Conservation (phyloP, 2,888 invertebrate species). For the Drosophila nigritarsus region DNA sequence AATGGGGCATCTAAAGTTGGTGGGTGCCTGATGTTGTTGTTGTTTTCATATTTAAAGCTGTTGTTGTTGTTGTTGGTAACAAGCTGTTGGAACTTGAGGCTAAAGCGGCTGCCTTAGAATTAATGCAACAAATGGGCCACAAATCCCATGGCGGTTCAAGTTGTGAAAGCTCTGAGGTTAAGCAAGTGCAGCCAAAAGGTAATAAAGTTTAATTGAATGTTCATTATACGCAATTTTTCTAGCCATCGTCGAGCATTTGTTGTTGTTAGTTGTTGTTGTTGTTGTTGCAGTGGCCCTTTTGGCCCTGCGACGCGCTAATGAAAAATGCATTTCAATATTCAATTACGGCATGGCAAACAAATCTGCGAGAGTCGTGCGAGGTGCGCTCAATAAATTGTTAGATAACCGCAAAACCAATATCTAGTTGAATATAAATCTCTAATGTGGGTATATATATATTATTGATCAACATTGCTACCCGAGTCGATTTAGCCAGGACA, state of each 20-base stretch:
- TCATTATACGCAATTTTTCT: slow-evolving; percentile 78
- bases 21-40: slow-evolving; percentile 34
- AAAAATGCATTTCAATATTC: slow-evolving; percentile 81
- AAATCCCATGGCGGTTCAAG: slow-evolving; percentile 67
- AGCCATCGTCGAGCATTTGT: slow-evolving; percentile 36
- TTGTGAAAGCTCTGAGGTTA: slow-evolving; percentile 65
- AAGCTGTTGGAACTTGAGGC: slow-evolving; percentile 39
- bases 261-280: slow-evolving; percentile 14
- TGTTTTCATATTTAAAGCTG: slow-evolving; percentile 10
- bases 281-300: slow-evolving; percentile 27
- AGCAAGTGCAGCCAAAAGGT: slow-evolving; percentile 72
- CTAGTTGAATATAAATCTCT: not conserved
- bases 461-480: not conserved
- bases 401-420: not conserved
- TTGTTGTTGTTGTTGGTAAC: slow-evolving; percentile 33
- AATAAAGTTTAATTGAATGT: slow-evolving; percentile 80
- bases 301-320: slow-evolving; percentile 60
- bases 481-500: not conserved
- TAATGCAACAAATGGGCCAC: slow-evolving; percentile 78
- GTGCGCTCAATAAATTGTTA: slow-evolving; percentile 4
- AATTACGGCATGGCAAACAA: slow-evolving; percentile 71
- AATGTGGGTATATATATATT: not conserved
- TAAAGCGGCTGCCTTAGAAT: slow-evolving; percentile 72
- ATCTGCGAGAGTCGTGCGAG: slow-evolving; percentile 40
- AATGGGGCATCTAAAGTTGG: slow-evolving; percentile 6